phyloP scores from a whole-genome alignment of 2,113 vertebrate species.

The Patagioenas fasciata region DNA sequence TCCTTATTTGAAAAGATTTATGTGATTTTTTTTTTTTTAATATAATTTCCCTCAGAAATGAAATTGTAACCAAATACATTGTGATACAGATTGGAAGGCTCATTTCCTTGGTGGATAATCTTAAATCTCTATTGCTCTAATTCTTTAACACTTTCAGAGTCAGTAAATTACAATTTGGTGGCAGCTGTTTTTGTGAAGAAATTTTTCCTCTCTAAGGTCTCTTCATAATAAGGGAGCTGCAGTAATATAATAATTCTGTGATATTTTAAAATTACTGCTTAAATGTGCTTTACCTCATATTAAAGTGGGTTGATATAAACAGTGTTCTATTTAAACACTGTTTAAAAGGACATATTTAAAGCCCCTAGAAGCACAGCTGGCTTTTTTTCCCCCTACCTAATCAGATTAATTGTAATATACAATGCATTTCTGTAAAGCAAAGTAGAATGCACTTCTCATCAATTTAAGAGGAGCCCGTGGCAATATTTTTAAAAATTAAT shows the following conservation, averaged over 20 bases:
- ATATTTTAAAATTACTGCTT: constrained; percentile 64
- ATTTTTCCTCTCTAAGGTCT: constrained; percentile 36
- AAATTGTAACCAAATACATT: constrained; percentile 57
- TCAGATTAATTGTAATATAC: constrained; percentile 66
- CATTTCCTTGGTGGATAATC: constrained; percentile 49
- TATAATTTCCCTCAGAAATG: constrained; percentile 36
- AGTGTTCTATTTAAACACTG: constrained; percentile 39
- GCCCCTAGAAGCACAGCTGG: constrained; percentile 37
- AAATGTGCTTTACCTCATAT: constrained; percentile 54
- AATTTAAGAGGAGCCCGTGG: constrained; percentile 65
- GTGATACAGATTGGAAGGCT: constrained; percentile 55
- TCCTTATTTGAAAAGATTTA: constrained; percentile 62
- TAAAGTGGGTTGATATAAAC: constrained; percentile 61
- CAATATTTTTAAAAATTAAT: constrained; percentile 55
- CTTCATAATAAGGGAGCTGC: neutral
- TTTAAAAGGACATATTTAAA: constrained; percentile 68
- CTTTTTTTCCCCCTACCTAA: constrained; percentile 25
- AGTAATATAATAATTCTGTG: constrained; percentile 49
- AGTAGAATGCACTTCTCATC: constrained; percentile 55
- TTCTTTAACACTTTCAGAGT: constrained; percentile 67
- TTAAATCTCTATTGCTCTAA: constrained; percentile 46
- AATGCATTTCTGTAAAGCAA: constrained; percentile 55
- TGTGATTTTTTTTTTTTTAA: neutral
- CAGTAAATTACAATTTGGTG: constrained; percentile 50
- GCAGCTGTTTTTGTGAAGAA: constrained; percentile 8